Evolutionary conservation across 1,140 invertebrate genomes (phyloP).

Genomic region (Dendroctonus valens): DNA sequence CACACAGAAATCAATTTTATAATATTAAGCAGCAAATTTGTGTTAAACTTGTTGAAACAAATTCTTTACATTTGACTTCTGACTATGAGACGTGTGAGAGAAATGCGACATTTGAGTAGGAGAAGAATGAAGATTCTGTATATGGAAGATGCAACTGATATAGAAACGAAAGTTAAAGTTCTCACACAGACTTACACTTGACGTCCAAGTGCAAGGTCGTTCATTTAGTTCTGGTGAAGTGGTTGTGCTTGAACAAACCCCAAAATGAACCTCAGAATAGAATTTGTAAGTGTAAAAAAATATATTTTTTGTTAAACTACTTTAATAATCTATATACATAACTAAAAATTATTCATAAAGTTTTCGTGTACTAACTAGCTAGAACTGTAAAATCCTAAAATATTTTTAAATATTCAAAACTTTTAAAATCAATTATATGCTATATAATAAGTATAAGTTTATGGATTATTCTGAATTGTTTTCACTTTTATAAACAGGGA

Average conservation of each 20-base stretch:
- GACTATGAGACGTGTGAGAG: slow-evolving; percentile 5
- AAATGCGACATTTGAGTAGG: slow-evolving; percentile 18
- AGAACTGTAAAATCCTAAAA: too few relatives aligned
- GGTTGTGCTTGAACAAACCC: neutral
- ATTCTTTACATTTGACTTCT: neutral
- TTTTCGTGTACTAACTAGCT: too few relatives aligned
- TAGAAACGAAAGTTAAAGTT: slow-evolving; percentile 23
- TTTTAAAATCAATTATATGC: too few relatives aligned
- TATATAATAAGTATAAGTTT: too few relatives aligned
- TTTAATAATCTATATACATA: too few relatives aligned
- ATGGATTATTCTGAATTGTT: too few relatives aligned
- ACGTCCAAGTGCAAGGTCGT: slow-evolving; percentile 25
- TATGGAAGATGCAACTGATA: slow-evolving; percentile 21
- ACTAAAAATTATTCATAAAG: too few relatives aligned
- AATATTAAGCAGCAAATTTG: neutral
- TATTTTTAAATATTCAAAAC: too few relatives aligned
- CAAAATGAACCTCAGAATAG: neutral
- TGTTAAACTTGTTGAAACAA: neutral
- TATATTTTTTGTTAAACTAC: too few relatives aligned
- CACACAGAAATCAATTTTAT: too few relatives aligned
- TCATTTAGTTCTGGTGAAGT: slow-evolving; percentile 4
- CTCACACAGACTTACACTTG: slow-evolving; percentile 8
- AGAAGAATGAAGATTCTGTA: slow-evolving; percentile 21
- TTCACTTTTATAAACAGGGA: too few relatives aligned
- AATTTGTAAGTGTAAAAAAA: too few relatives aligned